Percentiles rank a stretch among this genome's conserved stretches.
These are phyloP conservation scores for Dascillus cervinus DNA, from an alignment of 2,888 invertebrate genomes.

Conservation along the genomic window DNA sequence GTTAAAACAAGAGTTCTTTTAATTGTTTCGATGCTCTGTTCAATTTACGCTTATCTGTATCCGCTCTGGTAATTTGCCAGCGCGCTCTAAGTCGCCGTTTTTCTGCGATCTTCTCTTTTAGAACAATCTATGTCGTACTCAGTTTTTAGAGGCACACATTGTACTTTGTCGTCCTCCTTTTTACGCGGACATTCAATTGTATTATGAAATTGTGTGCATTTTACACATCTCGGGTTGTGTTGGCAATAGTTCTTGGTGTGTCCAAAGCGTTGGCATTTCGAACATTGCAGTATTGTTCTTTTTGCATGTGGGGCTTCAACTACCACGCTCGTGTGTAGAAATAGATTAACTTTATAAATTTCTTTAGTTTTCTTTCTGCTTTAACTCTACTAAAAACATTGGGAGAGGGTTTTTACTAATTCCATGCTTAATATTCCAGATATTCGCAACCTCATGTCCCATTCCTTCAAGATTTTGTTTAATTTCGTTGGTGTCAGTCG, in stretches of 20 bases:
- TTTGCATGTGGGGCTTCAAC: constrained; percentile 5
- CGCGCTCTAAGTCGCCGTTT: no score
- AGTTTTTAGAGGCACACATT: no score
- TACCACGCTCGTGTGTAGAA: constrained; percentile 2
- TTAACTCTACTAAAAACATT: constrained; percentile 5
- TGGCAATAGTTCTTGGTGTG: constrained; percentile 8
- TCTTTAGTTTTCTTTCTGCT: constrained; percentile 7
- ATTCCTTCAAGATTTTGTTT: background rate
- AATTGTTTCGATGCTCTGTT: constrained; percentile 7
- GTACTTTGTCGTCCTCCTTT: no score
- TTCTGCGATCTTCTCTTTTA: no score
- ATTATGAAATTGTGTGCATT: constrained; percentile 6
- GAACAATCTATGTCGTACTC: no score
- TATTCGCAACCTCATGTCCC: constrained; percentile 3
- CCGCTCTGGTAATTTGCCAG: no score
- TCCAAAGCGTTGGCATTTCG: constrained; percentile 5
- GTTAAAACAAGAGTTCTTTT: constrained; percentile 6
- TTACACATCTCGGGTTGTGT: constrained; percentile 4
- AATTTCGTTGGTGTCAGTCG: no score
- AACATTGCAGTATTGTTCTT: constrained; percentile 5
- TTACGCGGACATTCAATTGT: background rate
- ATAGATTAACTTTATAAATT: constrained; percentile 3
- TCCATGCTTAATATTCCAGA: constrained; percentile 6
- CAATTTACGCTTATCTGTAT: no score
- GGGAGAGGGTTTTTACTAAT: constrained; percentile 1